Conservation (phyloP, 2,888 invertebrate species). For the Baccha elongata region DNA sequence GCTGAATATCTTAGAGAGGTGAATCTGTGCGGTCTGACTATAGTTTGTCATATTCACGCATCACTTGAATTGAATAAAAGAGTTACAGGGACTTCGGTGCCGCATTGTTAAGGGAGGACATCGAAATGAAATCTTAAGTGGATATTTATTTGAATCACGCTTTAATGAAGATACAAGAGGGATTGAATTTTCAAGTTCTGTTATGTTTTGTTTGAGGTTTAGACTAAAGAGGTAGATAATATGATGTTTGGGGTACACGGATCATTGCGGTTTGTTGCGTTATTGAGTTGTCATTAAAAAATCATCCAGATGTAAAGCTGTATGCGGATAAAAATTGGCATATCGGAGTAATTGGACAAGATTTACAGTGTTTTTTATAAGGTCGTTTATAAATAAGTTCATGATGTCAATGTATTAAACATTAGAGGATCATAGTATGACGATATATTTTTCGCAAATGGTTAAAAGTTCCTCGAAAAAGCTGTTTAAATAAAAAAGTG, state of each 20-base stretch:
- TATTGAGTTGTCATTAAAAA: constrained; percentile 66
- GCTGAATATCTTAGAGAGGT: constrained; percentile 19
- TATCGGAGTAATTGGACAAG: background rate
- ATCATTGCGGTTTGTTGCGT: constrained; percentile 57
- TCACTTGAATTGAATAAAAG: constrained; percentile 61
- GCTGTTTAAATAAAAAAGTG: no score
- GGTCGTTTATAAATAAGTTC: no score
- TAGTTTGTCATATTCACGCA: constrained; percentile 70
- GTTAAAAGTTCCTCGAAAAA: no score
- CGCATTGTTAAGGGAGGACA: constrained; percentile 32
- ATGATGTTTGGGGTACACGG: constrained; percentile 33
- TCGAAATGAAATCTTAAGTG: constrained; percentile 61
- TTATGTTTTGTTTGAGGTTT: constrained; percentile 27
- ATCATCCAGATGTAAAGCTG: constrained; percentile 48
- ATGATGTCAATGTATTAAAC: no score
- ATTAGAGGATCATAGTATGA: no score
- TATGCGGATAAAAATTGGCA: constrained; percentile 6
- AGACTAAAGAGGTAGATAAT: background rate
- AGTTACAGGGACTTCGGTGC: constrained; percentile 41
- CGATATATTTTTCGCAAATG: no score
- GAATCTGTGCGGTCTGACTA: constrained; percentile 57
- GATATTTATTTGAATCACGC: constrained; percentile 69
- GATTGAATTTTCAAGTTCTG: constrained; percentile 39
- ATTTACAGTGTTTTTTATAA: no score
- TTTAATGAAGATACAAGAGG: constrained; percentile 64